These are phyloP conservation scores for Melolontha melolontha DNA, from an alignment of 2,888 invertebrate species.

Conservation along the genomic window DNA sequence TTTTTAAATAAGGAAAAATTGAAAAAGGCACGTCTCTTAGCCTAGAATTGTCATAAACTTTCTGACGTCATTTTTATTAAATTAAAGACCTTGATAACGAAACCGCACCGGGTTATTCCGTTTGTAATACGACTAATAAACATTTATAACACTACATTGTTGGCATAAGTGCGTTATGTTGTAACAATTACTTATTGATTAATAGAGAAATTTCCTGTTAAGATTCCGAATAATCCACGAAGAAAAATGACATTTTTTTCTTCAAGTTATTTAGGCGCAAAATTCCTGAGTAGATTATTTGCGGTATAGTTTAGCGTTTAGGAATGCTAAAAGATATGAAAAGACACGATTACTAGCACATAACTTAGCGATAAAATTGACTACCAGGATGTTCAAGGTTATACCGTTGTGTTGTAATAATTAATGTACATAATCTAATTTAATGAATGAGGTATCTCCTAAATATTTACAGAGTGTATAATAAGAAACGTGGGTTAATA, in stretches of 20 bases:
- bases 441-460: too few species aligned
- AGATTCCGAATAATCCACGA: not conserved
- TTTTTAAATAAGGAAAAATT: constrained; percentile 28
- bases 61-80: constrained; percentile 48
- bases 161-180: not conserved
- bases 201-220: constrained; percentile 4
- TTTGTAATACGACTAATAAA: not conserved
- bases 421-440: too few species aligned
- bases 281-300: constrained; percentile 9
- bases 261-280: not conserved
- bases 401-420: not conserved
- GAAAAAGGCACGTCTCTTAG: constrained; percentile 34
- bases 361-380: not conserved
- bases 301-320: not conserved
- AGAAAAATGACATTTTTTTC: not conserved
- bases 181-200: not conserved
- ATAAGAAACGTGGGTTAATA: too few species aligned
- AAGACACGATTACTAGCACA: constrained; percentile 3
- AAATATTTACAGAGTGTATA: too few species aligned
- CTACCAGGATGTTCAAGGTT: constrained; percentile 8
- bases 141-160: not conserved
- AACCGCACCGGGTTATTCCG: constrained; percentile 52
- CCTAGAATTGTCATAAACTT: constrained; percentile 51
- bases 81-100: constrained; percentile 49
- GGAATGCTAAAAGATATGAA: constrained; percentile 1